phyloP scores from a whole-genome alignment of 30 jellyfish, hydroid and myxozoan species.

The Cassiopea andromeda region DNA sequence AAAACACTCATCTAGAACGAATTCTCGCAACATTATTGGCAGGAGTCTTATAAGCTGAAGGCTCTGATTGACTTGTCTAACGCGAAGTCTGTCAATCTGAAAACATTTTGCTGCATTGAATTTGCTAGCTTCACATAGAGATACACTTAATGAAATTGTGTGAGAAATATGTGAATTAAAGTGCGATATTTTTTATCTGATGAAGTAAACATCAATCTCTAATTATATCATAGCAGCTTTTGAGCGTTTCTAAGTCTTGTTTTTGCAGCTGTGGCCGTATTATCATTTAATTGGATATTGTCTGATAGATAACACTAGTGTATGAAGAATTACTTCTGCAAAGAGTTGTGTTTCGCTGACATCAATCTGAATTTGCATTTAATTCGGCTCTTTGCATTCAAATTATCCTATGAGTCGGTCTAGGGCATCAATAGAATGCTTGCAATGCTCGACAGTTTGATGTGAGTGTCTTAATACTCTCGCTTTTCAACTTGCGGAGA shows the following conservation, averaged over 20 bases:
- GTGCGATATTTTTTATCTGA: slow-evolving; percentile 5
- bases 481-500: no score
- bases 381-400: not conserved
- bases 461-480: not conserved
- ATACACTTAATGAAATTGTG: not conserved
- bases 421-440: not conserved
- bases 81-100: not conserved
- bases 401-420: not conserved
- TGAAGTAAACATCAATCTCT: not conserved
- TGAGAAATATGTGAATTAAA: not conserved
- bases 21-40: no score
- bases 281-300: slow-evolving; percentile 11
- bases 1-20: no score
- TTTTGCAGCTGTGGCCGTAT: slow-evolving; percentile 11
- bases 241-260: not conserved
- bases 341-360: not conserved
- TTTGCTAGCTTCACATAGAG: not conserved
- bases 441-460: not conserved
- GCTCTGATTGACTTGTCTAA: not conserved
- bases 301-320: not conserved
- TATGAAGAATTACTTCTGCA: not conserved
- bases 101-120: not conserved
- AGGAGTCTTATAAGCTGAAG: not conserved
- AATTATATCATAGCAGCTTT: not conserved
- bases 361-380: not conserved